Evolutionary conservation across 53 echinoderm and acorn worm genomes (phyloP), one percentile per base, ranked within the genome.

Genomic region (Henricia sp.): DNA sequence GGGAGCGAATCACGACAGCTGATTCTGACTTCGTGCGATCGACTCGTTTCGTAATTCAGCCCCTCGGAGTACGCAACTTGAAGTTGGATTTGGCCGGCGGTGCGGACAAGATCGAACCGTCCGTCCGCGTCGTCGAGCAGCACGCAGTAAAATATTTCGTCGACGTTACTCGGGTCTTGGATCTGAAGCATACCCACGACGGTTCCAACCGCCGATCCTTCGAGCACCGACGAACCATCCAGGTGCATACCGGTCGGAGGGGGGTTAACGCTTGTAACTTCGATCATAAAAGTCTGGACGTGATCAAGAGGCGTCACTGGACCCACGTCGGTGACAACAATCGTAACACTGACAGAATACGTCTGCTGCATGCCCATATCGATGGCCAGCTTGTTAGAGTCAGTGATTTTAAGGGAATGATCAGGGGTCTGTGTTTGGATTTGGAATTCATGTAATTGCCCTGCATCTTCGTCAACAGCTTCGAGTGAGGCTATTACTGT

Each of bases 1-100:
- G 74, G 90, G 13, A 77, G 73, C 1, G 90, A 74, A 55, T 90
- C 85, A 8, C 76, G 90, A 24, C 90, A 90, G 52, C 76, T 19
- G 21, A 90, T 29, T 14, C 25, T 37, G 25, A 90, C 16, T 4
- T 50, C 23, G 8, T 68, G 68, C 6, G 55, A 59, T 1, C 29
- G 24, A 6, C 3, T 37, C 11, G 37, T 9, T 23, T 90, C 90
- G 38, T 57, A 90, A 35, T 90, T 40, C 37, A 90, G 29, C 50
- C 56, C 69, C 3, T 54, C 54, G 3, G 68, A 26, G 58, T 57
- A 51, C 8, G 85, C 90, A 8, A 90, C 90, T 23, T 58, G 55
- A 36, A 90, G 85, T n/a, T 48, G 37, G 19, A 90, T 90, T 13
- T 27, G 21, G 20, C 51, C 51, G 16, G 37, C 77, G 3, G 36